Evolutionary conservation across 2,888 invertebrate species (phyloP).

Genomic region (Lasioglossum zephyrum): DNA sequence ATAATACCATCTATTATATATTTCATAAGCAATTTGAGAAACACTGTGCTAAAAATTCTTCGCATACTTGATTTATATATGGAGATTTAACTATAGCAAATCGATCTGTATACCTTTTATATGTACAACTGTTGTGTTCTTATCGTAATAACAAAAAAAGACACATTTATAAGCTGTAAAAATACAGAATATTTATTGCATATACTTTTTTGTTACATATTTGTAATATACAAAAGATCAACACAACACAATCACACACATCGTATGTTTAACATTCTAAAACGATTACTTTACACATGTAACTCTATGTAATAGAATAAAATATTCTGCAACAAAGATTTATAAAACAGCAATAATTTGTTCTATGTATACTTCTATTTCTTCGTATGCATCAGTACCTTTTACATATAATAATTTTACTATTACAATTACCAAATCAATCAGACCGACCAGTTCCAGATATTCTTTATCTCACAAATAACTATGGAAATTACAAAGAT

Average conservation of each 20-base stretch:
- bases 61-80: constrained; percentile 65
- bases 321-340: constrained; percentile 19
- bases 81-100: constrained; percentile 68
- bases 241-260: constrained; percentile 40
- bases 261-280: constrained; percentile 16
- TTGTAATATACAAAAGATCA: constrained; percentile 29
- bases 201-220: constrained; percentile 28
- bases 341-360: background rate
- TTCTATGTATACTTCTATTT: background rate
- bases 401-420: constrained; percentile 16
- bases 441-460: background rate
- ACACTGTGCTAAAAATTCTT: constrained; percentile 50
- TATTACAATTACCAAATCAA: background rate
- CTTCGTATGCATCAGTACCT: background rate
- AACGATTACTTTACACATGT: constrained; percentile 9
- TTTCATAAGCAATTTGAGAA: constrained; percentile 48
- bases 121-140: too few species aligned
- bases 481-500: background rate
- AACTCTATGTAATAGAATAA: background rate
- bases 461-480: background rate
- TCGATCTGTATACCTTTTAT: constrained; percentile 26
- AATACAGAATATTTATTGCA: constrained; percentile 45
- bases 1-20: background rate
- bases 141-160: background rate
- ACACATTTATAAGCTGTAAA: constrained; percentile 24